Base-by-base conservation (phyloP, 2,797 vertebrate genomes). In the Pelochelys cantorii region DNA sequence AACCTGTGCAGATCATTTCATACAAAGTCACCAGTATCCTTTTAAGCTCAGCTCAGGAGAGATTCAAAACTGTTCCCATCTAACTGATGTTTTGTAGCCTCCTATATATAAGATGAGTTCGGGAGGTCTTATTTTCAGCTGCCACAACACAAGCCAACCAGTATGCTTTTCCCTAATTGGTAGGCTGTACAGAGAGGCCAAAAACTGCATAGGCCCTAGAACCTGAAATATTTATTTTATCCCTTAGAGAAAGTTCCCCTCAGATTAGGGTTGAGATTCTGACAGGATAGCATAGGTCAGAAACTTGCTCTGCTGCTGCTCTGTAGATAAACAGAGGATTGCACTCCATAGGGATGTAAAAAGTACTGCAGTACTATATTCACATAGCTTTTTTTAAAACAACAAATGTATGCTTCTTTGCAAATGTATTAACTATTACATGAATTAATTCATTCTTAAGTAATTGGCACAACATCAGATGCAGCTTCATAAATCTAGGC, bases 51-150 rank as follows among this genome's bases (percentile, higher is more conserved):
- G 60, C 29, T 29, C 13, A 31, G 13, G 3, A 62, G 29, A 29
- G 60, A 29, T 31, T 62, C 5, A 62, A 62, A 62, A 62, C 29
- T 15, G 60, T 62, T 62, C 60, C 60, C 60, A 62, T 31, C 29
- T 62, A 62, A 31, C 29, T 62, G 29, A 62, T 31, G 12, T 14
- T 62, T 62, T 13, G 11, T 31, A 62, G 31, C 14, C 29, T 3
- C 14, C 29, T 8, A 48, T 62, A 31, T 31, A 15, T 15, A 62
- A 31, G 27, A 29, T 31, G 60, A 85, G 57, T 81, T 93, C 5
- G 13, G 42, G 68, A 83, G 62, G 85, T 93, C 29, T 94, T 82
- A 74, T 68, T 92, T 91, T 82, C 89, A 90, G 79, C 31, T 90
- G 86, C 80, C 0, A 0, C 82, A 78, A 2, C 3, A 79, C 60